These are phyloP conservation scores for Garra rufa DNA, from an alignment of 2,113 vertebrate species.

Conservation along the genomic window DNA sequence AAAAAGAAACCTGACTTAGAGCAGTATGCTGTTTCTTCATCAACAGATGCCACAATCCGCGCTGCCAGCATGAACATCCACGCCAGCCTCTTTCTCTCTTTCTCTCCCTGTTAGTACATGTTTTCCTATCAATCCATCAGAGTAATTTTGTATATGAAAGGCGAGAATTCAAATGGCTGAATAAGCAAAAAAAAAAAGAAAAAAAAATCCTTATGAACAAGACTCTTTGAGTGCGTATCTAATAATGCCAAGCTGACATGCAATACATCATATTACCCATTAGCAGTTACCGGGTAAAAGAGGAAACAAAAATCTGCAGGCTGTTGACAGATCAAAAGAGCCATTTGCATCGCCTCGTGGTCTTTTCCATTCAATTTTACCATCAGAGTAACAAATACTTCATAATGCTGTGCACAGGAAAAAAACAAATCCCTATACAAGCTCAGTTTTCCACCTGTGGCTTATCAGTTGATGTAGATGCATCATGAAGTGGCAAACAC, in stretches of 20 bases:
- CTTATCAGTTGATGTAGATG: slow-evolving; percentile 12
- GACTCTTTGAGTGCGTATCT: slow-evolving; percentile 77
- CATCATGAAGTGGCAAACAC: not conserved
- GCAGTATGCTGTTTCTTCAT: slow-evolving; percentile 53
- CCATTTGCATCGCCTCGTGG: slow-evolving; percentile 67
- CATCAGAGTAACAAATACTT: slow-evolving; percentile 48
- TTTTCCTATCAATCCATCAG: slow-evolving; percentile 85
- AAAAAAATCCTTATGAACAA: slow-evolving; percentile 70
- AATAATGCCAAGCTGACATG: slow-evolving; percentile 85
- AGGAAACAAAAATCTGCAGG: slow-evolving; percentile 66
- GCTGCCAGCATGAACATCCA: slow-evolving; percentile 67
- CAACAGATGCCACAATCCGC: slow-evolving; percentile 51
- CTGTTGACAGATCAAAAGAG: slow-evolving; percentile 69
- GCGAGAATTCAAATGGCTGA: slow-evolving; percentile 92
- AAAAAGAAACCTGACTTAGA: slow-evolving; percentile 16
- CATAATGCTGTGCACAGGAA: slow-evolving; percentile 45
- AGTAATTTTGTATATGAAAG: slow-evolving; percentile 92
- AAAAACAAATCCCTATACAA: slow-evolving; percentile 39
- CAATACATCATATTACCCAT: slow-evolving; percentile 90
- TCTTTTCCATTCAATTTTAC: slow-evolving; percentile 63
- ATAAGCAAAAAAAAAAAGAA: slow-evolving; percentile 85
- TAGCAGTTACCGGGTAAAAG: slow-evolving; percentile 79
- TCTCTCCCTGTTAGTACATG: slow-evolving; percentile 77
- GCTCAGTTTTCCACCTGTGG: slow-evolving; percentile 43
- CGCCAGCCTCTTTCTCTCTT: slow-evolving; percentile 66